Conservation (phyloP, 2,888 invertebrate genomes). For the Ornithoptera priamus region DNA sequence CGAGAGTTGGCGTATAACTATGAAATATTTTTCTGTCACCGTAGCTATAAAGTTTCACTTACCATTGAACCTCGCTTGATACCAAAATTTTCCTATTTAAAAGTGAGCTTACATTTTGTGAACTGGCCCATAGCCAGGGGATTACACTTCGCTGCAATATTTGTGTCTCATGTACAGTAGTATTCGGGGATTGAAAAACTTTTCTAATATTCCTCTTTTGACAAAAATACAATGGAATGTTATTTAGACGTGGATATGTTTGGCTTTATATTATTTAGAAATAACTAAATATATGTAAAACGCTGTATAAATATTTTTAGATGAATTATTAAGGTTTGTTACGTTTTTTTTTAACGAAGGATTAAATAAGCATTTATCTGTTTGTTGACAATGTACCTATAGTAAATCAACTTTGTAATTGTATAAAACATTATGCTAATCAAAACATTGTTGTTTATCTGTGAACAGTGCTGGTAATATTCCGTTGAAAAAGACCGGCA, state of each 20-base stretch:
- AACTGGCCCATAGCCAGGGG: conserved; percentile 71
- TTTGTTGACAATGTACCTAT: neutral
- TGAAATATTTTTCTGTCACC: conserved; percentile 19
- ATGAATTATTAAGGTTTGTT: neutral
- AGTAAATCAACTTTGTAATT: too few relatives aligned
- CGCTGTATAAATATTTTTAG: neutral
- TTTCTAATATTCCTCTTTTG: conserved; percentile 73
- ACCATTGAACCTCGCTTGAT: conserved; percentile 36
- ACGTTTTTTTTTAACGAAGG: too few relatives aligned
- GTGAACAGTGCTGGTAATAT: conserved; percentile 20
- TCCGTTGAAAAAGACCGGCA: conserved; percentile 26
- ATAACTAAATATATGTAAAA: neutral
- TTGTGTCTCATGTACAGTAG: conserved; percentile 69
- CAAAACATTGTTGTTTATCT: conserved; percentile 15
- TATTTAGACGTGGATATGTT: conserved; percentile 37
- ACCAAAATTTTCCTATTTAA: conserved; percentile 58
- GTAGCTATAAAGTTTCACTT: conserved; percentile 18
- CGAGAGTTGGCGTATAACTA: too few relatives aligned
- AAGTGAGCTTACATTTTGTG: conserved; percentile 68
- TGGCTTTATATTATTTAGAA: conserved; percentile 22
- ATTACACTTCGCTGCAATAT: conserved; percentile 71
- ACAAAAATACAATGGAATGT: conserved; percentile 58
- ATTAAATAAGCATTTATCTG: neutral
- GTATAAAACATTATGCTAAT: neutral
- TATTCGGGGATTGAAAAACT: conserved; percentile 76